Conservation (phyloP, 1,140 invertebrate species). For the Nasonia longicornis region DNA sequence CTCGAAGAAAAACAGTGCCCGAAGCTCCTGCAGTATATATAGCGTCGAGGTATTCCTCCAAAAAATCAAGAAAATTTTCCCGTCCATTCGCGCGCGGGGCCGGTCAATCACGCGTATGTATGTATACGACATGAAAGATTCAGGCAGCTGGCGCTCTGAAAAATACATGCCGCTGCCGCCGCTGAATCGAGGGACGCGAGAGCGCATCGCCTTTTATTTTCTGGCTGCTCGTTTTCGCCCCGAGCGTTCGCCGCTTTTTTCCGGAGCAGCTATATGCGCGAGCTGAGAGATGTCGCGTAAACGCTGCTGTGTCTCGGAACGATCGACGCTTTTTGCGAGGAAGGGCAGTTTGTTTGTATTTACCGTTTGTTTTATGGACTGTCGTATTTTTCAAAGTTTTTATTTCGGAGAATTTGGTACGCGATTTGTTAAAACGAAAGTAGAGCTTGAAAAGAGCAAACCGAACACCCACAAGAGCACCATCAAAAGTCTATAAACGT, state of each 20-base stretch:
- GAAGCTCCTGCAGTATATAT: not conserved
- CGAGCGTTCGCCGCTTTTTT: not conserved
- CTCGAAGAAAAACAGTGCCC: not conserved
- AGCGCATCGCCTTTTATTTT: constrained; percentile 9
- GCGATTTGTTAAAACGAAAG: too few relatives aligned
- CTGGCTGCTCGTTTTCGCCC: not conserved
- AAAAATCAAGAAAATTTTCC: not conserved
- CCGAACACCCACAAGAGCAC: not conserved
- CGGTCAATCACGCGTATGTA: constrained; percentile 23
- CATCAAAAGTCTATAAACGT: not conserved
- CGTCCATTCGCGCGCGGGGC: not conserved
- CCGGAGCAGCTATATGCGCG: not conserved
- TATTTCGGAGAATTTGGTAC: too few relatives aligned
- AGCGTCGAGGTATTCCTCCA: not conserved
- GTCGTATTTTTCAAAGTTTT: not conserved
- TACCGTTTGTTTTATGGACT: not conserved
- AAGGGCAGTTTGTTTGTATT: not conserved
- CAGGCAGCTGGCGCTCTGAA: constrained; percentile 4
- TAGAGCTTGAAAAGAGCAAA: not conserved
- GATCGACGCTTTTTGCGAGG: not conserved
- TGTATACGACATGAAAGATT: constrained; percentile 27
- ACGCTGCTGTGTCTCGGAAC: not conserved
- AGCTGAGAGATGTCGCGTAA: not conserved
- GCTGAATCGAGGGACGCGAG: not conserved
- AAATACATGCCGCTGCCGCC: constrained; percentile 27